Base-by-base conservation (phyloP, 1,140 invertebrate genomes). In the Drosophila punjabiensis region DNA sequence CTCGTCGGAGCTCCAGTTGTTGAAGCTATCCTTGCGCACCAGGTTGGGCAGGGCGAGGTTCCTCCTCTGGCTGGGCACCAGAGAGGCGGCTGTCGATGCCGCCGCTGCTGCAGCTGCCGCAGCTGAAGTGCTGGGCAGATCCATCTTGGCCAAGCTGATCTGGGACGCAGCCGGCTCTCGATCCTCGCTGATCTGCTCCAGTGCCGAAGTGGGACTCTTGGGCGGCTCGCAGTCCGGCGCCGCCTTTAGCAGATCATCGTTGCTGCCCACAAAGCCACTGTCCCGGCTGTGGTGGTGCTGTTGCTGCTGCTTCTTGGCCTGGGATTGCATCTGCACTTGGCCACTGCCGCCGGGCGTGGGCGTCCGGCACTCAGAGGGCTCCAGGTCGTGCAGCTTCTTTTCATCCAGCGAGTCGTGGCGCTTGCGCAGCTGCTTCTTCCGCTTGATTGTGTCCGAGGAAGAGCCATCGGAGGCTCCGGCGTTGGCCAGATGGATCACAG, bases 1-100 rank as follows among this genome's bases (percentile, higher is more conserved):
- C 92, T 98, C 97, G 88, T 98, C 97, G 0, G 97, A 98, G 48
- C 97, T 98, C 97, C 97, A 98, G 83, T 98, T 98, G 88, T 98
- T 98, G 93, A 98, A 98, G 87, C 97, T 98, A 92, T 98, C 97
- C 93, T 98, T 98, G 33, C 97, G 94, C 60, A 92, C 91, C 66
- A 92, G 64, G 52, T 85, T 91, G 64, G 94, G 93, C 68, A 93
- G 93, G 60, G 70, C 4, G 5, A 92, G 20, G 20, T 65, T 79
- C 9, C 60, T 43, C 0, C 68, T 45, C 18, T 76, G 78, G 41
- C 28, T 50, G 59, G 52, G 28, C 5, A 30, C 9, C 4, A 52
- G 16, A 6, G 35, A 52, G 39, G 53, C 35, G 0, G 55, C 28
- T 4, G 58, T 68, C 5, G 70, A 3, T 5, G 33, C 33, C 0